Conservation (phyloP, 2,113 vertebrate species). For the Semicossyphus pulcher region DNA sequence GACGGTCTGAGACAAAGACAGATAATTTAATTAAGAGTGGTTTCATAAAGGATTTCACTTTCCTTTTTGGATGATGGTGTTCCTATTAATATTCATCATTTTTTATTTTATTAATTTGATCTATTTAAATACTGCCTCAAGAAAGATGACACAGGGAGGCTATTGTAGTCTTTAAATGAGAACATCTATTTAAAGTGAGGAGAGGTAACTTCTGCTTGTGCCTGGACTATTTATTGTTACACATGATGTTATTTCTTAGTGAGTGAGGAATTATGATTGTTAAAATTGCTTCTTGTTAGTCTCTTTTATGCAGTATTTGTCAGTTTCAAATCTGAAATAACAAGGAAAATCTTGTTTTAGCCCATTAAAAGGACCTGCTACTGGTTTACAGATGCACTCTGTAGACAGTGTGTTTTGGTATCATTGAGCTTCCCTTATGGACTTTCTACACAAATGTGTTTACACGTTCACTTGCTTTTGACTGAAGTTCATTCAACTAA, state of each 20-base stretch:
- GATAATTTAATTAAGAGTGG: too few relatives aligned
- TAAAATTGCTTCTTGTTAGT: too few relatives aligned
- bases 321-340: too few relatives aligned
- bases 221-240: constrained; percentile 7
- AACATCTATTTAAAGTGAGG: constrained; percentile 5
- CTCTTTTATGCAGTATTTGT: too few relatives aligned
- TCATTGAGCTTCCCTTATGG: too few relatives aligned
- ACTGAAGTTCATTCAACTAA: not conserved
- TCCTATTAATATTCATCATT: not conserved
- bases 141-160: not conserved
- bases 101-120: not conserved
- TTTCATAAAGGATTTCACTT: not conserved
- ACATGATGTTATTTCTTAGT: not conserved
- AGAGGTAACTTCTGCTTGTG: constrained; percentile 13
- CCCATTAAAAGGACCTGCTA: too few relatives aligned
- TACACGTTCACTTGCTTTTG: too few relatives aligned
- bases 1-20: not conserved
- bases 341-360: too few relatives aligned
- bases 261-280: not conserved
- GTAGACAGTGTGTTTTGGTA: too few relatives aligned
- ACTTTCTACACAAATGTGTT: too few relatives aligned
- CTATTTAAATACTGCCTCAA: not conserved
- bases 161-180: constrained; percentile 17
- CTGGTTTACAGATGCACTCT: too few relatives aligned
- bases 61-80: not conserved